A percentile compares a stretch with the other conserved stretches of the same genome.
Conservation (phyloP, 2,113 vertebrate species). For the Malaclemys terrapin region DNA sequence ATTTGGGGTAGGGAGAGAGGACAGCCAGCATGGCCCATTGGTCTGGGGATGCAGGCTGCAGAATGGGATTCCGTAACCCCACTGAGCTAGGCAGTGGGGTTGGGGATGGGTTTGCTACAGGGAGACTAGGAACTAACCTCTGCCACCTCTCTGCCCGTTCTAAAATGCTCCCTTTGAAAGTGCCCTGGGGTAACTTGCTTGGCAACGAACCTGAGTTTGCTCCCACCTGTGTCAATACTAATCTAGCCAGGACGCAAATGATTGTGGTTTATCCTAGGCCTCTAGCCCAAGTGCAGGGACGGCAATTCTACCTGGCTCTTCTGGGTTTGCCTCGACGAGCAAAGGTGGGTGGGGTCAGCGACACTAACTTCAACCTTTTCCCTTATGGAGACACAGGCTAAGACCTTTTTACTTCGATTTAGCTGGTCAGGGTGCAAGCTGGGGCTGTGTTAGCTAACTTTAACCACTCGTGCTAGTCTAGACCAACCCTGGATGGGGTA, state of each 20-base stretch:
- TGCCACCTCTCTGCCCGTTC: too few species aligned
- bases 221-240: slow-evolving; percentile 23
- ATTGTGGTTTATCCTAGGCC: neutral
- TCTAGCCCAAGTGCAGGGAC: neutral
- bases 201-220: slow-evolving; percentile 31
- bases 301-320: neutral
- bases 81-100: neutral
- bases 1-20: neutral
- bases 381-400: neutral
- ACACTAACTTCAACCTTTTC: neutral
- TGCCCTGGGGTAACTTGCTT: neutral
- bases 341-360: neutral
- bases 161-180: too few species aligned
- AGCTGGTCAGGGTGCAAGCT: neutral
- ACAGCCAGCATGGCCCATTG: neutral
- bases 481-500: neutral
- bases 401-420: neutral
- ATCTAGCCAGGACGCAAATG: neutral
- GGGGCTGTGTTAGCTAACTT: rapidly evolving
- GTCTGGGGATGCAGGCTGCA: neutral
- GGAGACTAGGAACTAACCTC: neutral
- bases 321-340: neutral
- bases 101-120: neutral
- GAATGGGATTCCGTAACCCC: neutral
- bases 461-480: rapidly evolving